Conservation (phyloP, 2,113 vertebrate species). For the Poicephalus gulielmi region DNA sequence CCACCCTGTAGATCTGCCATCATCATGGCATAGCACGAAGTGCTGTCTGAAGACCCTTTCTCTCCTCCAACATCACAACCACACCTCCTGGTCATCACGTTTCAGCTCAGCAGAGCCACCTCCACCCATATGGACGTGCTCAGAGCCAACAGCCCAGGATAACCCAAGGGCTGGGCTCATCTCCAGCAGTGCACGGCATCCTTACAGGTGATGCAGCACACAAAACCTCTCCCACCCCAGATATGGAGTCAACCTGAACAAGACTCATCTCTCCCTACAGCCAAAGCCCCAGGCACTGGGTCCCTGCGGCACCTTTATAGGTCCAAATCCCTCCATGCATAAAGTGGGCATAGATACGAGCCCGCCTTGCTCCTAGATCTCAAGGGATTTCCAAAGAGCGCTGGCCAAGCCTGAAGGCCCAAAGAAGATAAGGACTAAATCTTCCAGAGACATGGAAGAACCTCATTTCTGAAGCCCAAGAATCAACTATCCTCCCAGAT, state of each 20-base stretch:
- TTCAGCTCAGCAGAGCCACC: background rate
- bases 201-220: background rate
- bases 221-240: background rate
- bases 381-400: background rate
- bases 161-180: background rate
- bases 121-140: background rate
- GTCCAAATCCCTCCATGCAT: background rate
- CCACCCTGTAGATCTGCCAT: background rate
- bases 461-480: background rate
- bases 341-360: background rate
- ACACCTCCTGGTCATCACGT: background rate
- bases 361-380: background rate
- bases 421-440: background rate
- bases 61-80: background rate
- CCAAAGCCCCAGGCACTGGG: background rate
- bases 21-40: background rate
- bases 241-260: background rate
- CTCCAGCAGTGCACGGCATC: background rate
- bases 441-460: background rate
- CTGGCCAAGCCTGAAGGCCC: background rate
- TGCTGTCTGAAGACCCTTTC: background rate
- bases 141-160: background rate
- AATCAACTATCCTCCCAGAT: background rate
- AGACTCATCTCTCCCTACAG: background rate
- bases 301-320: background rate